Evolutionary conservation across 2,888 invertebrate species (phyloP).

Genomic region (Torymus auratus): DNA sequence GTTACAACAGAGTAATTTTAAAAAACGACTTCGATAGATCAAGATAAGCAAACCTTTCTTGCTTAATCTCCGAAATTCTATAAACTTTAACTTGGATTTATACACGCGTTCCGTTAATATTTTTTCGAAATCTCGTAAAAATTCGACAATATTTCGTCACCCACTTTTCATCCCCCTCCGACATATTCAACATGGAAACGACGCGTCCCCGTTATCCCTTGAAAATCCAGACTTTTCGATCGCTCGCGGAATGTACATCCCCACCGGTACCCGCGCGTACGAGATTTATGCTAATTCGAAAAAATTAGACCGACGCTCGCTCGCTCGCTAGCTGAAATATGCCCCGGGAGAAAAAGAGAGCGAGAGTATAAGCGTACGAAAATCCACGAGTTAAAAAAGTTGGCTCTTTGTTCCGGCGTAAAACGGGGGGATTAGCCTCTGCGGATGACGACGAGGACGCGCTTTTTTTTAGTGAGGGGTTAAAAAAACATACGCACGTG

Average conservation of each 20-base stretch:
- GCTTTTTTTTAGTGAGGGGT: neutral
- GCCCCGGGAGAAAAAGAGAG: neutral
- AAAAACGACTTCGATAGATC: too few relatives aligned
- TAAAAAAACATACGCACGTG: neutral
- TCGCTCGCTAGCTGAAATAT: neutral
- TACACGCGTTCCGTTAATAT: too few relatives aligned
- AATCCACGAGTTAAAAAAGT: constrained; percentile 21
- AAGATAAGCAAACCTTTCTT: too few relatives aligned
- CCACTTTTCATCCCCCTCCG: too few relatives aligned
- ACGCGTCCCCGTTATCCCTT: too few relatives aligned
- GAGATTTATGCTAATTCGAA: constrained; percentile 39
- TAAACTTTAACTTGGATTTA: too few relatives aligned
- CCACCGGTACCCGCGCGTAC: too few relatives aligned
- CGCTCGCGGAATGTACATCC: too few relatives aligned
- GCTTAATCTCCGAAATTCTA: too few relatives aligned
- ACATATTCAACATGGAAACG: too few relatives aligned
- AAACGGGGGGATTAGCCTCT: neutral
- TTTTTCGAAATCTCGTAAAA: neutral
- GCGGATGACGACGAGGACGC: neutral
- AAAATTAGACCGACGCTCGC: constrained; percentile 30
- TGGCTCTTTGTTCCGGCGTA: constrained; percentile 29
- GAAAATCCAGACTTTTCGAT: too few relatives aligned
- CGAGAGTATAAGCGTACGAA: neutral
- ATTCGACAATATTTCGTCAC: neutral
- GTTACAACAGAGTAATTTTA: too few relatives aligned